phyloP scores from a whole-genome alignment of 2,888 invertebrate species.

The Apocheima hispidaria region DNA sequence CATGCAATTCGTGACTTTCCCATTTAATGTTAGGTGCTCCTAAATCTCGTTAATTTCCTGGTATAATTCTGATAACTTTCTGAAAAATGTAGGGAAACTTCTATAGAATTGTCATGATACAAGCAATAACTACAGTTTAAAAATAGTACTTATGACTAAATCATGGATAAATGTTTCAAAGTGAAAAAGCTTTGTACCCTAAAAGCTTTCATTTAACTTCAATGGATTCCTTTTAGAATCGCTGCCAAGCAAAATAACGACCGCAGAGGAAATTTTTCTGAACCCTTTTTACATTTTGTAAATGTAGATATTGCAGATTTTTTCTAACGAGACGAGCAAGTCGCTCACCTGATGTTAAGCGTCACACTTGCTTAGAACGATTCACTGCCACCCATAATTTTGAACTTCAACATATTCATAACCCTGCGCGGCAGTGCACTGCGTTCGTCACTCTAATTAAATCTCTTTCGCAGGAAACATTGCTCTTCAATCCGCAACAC shows the following conservation, averaged over 20 bases:
- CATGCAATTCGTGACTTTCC: too few species aligned
- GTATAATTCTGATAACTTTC: not conserved
- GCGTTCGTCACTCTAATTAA: too few species aligned
- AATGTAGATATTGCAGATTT: not conserved
- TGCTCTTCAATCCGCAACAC: too few species aligned
- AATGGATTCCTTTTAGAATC: constrained; percentile 32
- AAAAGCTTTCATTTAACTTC: constrained; percentile 33
- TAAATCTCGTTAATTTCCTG: not conserved
- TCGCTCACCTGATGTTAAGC: too few species aligned
- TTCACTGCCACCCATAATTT: too few species aligned
- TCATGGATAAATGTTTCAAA: constrained; percentile 18
- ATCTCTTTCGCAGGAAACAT: too few species aligned
- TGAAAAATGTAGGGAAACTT: not conserved
- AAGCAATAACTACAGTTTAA: not conserved
- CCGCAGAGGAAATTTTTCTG: constrained; percentile 11
- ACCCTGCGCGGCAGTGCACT: too few species aligned
- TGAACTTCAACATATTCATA: too few species aligned
- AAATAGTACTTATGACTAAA: not conserved
- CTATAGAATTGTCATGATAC: not conserved
- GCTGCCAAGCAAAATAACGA: constrained; percentile 25
- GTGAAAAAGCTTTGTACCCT: constrained; percentile 27
- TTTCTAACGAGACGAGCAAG: too few species aligned
- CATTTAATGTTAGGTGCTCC: too few species aligned
- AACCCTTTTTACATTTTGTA: constrained; percentile 5
- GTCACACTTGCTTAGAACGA: too few species aligned